Evolutionary conservation across 2,888 invertebrate genomes (phyloP).

Genomic region (Mystacides longicornis): DNA sequence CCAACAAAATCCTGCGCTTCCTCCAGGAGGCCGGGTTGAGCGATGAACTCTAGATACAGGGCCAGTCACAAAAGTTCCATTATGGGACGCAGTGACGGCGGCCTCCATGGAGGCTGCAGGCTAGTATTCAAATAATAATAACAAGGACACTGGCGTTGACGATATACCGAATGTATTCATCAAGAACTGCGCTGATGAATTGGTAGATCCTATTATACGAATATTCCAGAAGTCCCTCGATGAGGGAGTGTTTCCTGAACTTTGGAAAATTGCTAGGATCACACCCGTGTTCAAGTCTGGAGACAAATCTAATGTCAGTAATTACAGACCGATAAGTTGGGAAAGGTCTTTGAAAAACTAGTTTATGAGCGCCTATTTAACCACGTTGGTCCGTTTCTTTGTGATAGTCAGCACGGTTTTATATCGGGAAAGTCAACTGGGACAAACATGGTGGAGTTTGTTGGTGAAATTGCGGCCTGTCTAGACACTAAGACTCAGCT

Average conservation of each 20-base stretch:
- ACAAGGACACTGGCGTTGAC: neutral
- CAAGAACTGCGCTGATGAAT: neutral
- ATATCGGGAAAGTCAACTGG: neutral
- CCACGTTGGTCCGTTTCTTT: neutral
- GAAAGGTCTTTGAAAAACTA: neutral
- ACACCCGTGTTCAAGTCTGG: neutral
- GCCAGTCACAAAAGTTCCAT: too few species aligned
- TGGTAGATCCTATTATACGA: neutral
- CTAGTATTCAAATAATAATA: too few species aligned
- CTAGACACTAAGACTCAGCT: neutral
- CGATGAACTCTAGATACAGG: too few species aligned
- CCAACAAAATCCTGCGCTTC: too few species aligned
- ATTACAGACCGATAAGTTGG: neutral
- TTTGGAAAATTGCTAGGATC: neutral
- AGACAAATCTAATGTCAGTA: neutral
- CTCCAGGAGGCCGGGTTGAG: too few species aligned
- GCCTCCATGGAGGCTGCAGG: too few species aligned
- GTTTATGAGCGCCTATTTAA: neutral
- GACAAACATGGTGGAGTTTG: neutral
- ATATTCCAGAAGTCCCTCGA: neutral
- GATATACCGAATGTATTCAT: neutral
- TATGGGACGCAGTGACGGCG: too few species aligned
- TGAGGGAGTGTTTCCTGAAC: neutral
- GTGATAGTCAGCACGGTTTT: neutral
- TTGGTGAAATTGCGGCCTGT: neutral